A percentile compares a stretch with the other conserved stretches of the same genome.
Conservation (phyloP, 2,888 invertebrate species). For the Endomychus coccineus region DNA sequence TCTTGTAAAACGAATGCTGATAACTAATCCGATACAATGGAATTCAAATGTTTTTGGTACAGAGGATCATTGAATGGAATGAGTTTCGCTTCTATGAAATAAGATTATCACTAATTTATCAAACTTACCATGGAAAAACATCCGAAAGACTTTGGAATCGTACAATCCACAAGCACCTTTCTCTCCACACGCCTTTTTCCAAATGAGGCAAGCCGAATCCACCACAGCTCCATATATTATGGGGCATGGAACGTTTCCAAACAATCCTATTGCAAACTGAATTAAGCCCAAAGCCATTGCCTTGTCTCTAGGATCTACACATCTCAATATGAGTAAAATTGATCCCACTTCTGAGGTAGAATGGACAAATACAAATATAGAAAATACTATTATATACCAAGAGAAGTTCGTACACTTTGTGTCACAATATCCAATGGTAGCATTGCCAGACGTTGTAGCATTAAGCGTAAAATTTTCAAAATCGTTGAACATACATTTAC, state of each 20-base stretch:
- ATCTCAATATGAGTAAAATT: conserved; percentile 81
- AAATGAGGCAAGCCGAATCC: conserved; percentile 83
- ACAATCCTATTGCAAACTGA: conserved; percentile 86
- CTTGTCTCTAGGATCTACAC: conserved; percentile 86
- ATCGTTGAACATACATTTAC: conserved; percentile 40
- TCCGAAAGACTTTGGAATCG: conserved; percentile 73
- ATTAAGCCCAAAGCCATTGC: conserved; percentile 92
- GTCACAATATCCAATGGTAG: conserved; percentile 73
- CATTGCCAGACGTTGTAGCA: conserved; percentile 43
- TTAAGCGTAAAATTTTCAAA: conserved; percentile 24
- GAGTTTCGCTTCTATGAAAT: too few species aligned
- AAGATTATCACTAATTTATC: too few species aligned
- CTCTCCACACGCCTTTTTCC: conserved; percentile 74
- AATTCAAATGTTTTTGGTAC: too few species aligned
- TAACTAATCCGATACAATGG: too few species aligned
- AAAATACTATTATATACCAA: conserved; percentile 75
- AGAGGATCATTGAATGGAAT: too few species aligned
- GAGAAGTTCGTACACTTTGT: conserved; percentile 72
- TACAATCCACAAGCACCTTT: conserved; percentile 84
- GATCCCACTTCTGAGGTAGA: conserved; percentile 90
- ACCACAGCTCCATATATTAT: conserved; percentile 89
- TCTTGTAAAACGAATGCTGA: too few species aligned
- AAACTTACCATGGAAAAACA: conserved; percentile 72
- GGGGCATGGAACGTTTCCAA: conserved; percentile 93
- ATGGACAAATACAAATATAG: conserved; percentile 82